Evolutionary conservation across 1,140 invertebrate genomes (phyloP), one percentile per base, ranked within the genome.

Genomic region (Drosophila bocki): DNA sequence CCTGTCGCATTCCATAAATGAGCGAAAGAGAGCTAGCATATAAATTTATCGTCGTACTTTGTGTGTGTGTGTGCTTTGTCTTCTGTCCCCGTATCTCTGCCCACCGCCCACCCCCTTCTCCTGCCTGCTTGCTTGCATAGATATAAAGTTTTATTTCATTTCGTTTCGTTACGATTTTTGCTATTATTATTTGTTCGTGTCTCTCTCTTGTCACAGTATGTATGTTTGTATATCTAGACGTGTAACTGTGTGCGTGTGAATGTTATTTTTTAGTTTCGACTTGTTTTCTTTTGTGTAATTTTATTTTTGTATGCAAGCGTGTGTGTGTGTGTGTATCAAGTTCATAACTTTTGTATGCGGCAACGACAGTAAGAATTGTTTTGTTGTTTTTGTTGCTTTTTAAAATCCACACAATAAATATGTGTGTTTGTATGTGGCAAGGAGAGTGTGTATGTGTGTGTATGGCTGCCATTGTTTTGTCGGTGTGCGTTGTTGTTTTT

Each of bases 271-370:
- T 90, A 88, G 84, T 84, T 88, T 87, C 75, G 81, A 88, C 84
- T 88, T 88, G 85, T 88, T 88, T 88, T 88, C 84, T 90, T 88
- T 90, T 88, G 85, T 88, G 84, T 88, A 88, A 88, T 88, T 88
- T 88, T 84, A 90, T 84, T 84, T 88, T 80, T 75, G 67, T 82
- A 51, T 59, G 63, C 44, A 41, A 64, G 57, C 53, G 53, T 44
- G 15, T 62, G 47, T 71, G 29, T 78, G 54, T 68, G 63, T 70
- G 53, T 79, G 79, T 86, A 84, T 85, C 82, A 84, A 84, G 81
- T 78, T 84, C 82, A 76, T 85, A 84, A 85, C 78, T 83, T 83
- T 74, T 82, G 81, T 84, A 60, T 65, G 70, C 57, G 62, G 65
- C 80, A 72, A 86, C 80, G 84, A 60, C 80, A 88, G 84, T 88